Base-by-base conservation (phyloP, 1,140 invertebrate genomes). In the Heliconius himera region DNA sequence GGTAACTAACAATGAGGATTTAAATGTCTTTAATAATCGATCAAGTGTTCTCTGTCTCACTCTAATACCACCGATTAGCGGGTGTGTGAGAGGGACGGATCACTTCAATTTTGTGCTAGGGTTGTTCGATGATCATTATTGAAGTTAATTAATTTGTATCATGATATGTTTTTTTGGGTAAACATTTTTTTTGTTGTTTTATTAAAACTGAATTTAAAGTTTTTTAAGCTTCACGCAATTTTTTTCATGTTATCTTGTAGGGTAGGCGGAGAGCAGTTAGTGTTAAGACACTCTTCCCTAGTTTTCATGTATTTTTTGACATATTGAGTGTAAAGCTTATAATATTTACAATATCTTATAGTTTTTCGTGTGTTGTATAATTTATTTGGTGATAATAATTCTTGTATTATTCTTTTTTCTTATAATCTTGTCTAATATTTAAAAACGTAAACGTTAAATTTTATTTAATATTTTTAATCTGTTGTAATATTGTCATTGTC, bases 71-170 rank as follows among this genome's bases (percentile, higher is more conserved):
- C 66, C 60, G 60, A 71, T 78, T 77, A 70, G 73, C 41, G 46
- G 29, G 74, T 49, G 82, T 74, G 74, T 18, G 77, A 85, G 74
- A 85, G 83, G 81, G 85, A 85, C 66, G 33, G 77, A 70, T 46
- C 74, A 81, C 71, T 56, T 36, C 51, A 78, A 72, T 72, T 72
- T 36, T 20, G 70, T 38, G 36, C 18, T 72, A 72, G 70, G 70
- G 70, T n/a, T 72, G 70, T 72, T 72, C 70, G n/a, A 13, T 5
- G 16, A 36, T 72, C 36, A 72, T 72, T 38, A 41, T 60, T 9
- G n/a, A 11, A 60, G n/a, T 9, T 60, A 18, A 51, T 6, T 51
- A 20, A 20, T 51, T 51, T 51, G 49, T 20, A 20, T 51, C 49
- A 51, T 20, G 8, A 20, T 20, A 16, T 1, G 16, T 51, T 51